These are phyloP conservation scores for Acromyrmex charruanus DNA, from an alignment of 1,140 invertebrate genomes.

Conservation along the genomic window DNA sequence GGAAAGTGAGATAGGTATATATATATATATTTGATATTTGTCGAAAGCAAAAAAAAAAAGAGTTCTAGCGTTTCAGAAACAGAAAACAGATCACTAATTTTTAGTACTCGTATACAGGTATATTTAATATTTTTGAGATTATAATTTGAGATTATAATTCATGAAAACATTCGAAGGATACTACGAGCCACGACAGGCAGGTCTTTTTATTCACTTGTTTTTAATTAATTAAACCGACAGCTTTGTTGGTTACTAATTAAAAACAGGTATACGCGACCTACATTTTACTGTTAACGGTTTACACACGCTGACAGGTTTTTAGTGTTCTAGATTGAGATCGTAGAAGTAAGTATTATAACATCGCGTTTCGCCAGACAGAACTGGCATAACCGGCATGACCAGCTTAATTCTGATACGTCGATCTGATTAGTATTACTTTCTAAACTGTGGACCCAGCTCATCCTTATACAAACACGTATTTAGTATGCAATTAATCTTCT, in stretches of 20 bases:
- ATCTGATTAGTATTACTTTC: slow-evolving; percentile 38
- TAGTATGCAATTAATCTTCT: background rate
- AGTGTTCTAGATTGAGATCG: slow-evolving; percentile 10
- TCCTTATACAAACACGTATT: background rate
- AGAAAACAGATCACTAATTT: background rate
- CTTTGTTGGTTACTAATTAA: slow-evolving; percentile 18
- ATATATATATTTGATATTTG: no score
- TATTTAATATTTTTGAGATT: background rate
- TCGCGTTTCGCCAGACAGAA: background rate
- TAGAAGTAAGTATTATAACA: slow-evolving; percentile 2
- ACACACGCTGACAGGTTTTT: slow-evolving; percentile 6
- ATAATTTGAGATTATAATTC: background rate
- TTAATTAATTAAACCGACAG: background rate
- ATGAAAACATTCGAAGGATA: background rate
- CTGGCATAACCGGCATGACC: slow-evolving; percentile 19
- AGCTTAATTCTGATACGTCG: slow-evolving; percentile 12
- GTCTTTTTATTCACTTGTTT: background rate
- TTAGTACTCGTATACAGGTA: background rate
- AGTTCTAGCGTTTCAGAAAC: no score
- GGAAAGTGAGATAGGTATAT: no score
- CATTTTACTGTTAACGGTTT: slow-evolving; percentile 54
- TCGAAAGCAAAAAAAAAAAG: no score
- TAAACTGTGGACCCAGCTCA: background rate
- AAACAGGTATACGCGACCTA: background rate
- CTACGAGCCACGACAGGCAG: background rate